These are phyloP conservation scores for Holotrichia oblita DNA, from an alignment of 1,140 invertebrate genomes.

Conservation along the genomic window DNA sequence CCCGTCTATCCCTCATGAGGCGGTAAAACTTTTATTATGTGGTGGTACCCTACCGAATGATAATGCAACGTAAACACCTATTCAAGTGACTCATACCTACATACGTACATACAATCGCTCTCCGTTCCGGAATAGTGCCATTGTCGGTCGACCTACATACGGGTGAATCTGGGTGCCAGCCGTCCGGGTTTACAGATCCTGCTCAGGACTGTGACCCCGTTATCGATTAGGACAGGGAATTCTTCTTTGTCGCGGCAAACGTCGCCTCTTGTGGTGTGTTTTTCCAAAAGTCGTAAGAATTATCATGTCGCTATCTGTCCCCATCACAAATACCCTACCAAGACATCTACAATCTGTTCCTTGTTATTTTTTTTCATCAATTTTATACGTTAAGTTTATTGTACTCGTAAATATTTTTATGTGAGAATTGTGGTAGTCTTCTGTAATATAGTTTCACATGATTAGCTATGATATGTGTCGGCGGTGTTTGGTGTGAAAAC, in stretches of 20 bases:
- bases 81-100: constrained; percentile 26
- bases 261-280: neutral
- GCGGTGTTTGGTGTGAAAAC: too few species aligned
- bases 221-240: constrained; percentile 43
- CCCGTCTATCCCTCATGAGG: constrained; percentile 16
- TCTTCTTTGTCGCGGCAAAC: constrained; percentile 1
- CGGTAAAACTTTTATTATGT: constrained; percentile 32
- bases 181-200: constrained; percentile 43
- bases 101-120: neutral
- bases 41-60: constrained; percentile 22
- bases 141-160: constrained; percentile 45
- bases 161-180: constrained; percentile 38
- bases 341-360: too few species aligned
- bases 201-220: constrained; percentile 49
- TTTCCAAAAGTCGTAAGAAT: neutral
- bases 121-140: constrained; percentile 9
- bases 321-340: too few species aligned
- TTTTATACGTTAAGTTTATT: too few species aligned
- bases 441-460: too few species aligned
- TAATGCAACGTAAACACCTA: constrained; percentile 31
- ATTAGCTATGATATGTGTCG: too few species aligned
- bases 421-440: too few species aligned
- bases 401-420: too few species aligned
- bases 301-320: neutral
- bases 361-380: too few species aligned